A percentile compares a stretch with the other conserved stretches of the same genome.
Evolutionary conservation across 2,888 invertebrate genomes (phyloP).

Genomic region (Cephalotes varians): DNA sequence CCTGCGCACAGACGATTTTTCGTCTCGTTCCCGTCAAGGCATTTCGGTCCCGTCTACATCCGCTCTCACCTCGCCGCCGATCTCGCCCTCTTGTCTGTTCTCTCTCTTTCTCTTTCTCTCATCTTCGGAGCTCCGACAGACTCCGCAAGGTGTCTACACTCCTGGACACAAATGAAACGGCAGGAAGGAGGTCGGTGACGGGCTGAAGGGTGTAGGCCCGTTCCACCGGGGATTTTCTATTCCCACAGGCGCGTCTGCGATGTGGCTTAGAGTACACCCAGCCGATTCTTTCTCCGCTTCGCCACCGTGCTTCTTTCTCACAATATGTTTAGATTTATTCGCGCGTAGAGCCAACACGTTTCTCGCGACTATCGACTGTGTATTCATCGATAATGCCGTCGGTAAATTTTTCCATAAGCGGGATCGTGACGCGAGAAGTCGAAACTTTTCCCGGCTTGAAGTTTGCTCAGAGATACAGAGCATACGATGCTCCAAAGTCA

Average conservation of each 20-base stretch:
- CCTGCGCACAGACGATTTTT: conserved; percentile 79
- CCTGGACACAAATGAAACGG: conserved; percentile 74
- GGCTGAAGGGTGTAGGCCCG: conserved; percentile 64
- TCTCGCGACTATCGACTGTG: conserved; percentile 46
- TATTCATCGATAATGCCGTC: conserved; percentile 41
- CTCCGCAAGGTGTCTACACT: conserved; percentile 77
- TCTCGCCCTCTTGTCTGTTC: conserved; percentile 45
- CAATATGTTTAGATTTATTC: conserved; percentile 77
- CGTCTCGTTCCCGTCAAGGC: conserved; percentile 66
- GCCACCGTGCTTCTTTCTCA: conserved; percentile 44
- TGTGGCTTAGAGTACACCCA: conserved; percentile 70
- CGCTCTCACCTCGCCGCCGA: neutral
- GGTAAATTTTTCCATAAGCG: conserved; percentile 29
- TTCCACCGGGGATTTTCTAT: conserved; percentile 77
- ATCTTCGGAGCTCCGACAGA: conserved; percentile 58
- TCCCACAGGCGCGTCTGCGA: conserved; percentile 79
- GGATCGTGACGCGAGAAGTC: conserved; percentile 23
- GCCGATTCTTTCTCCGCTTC: conserved; percentile 42
- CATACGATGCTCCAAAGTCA: neutral
- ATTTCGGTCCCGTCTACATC: conserved; percentile 34
- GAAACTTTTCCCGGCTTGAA: neutral
- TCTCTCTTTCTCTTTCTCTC: conserved; percentile 26
- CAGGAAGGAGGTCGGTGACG: conserved; percentile 24
- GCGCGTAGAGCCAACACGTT: conserved; percentile 42
- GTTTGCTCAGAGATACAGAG: neutral